Evolutionary conservation across 2,888 invertebrate species (phyloP).

Genomic region (Drosophila lutescens): DNA sequence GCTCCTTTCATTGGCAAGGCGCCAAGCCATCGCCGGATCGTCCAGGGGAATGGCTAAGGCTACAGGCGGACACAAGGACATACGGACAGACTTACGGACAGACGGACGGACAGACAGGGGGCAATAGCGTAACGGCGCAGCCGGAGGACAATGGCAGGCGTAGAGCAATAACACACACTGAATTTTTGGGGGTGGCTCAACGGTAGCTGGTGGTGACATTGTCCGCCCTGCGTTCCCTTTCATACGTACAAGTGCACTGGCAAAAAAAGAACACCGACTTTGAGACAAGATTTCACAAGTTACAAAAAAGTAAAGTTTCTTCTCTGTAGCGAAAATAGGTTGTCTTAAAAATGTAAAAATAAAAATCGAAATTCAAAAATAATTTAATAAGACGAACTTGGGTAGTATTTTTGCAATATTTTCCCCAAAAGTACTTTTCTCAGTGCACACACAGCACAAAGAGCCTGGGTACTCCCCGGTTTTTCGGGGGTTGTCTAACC

Average conservation of each 20-base stretch:
- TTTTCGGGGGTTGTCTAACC: slow-evolving; percentile 62
- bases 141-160: slow-evolving; percentile 64
- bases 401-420: too few species aligned
- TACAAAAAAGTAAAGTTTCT: too few species aligned
- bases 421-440: too few species aligned
- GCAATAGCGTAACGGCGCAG: slow-evolving; percentile 22
- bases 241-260: slow-evolving; percentile 4
- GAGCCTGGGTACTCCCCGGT: slow-evolving; percentile 30
- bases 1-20: slow-evolving; percentile 57
- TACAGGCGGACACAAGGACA: slow-evolving; percentile 17
- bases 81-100: background rate
- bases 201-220: slow-evolving; percentile 71
- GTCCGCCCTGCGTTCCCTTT: slow-evolving; percentile 28
- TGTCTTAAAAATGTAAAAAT: too few species aligned
- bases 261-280: background rate
- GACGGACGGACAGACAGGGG: background rate
- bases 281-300: background rate
- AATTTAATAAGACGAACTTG: too few species aligned
- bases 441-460: background rate
- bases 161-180: slow-evolving; percentile 65
- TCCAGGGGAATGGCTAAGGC: slow-evolving; percentile 37
- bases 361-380: too few species aligned
- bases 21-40: slow-evolving; percentile 53
- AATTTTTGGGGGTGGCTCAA: slow-evolving; percentile 69
- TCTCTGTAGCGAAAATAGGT: too few species aligned